phyloP scores from a whole-genome alignment of 1,140 invertebrate genomes.

The Microplitis mediator region DNA sequence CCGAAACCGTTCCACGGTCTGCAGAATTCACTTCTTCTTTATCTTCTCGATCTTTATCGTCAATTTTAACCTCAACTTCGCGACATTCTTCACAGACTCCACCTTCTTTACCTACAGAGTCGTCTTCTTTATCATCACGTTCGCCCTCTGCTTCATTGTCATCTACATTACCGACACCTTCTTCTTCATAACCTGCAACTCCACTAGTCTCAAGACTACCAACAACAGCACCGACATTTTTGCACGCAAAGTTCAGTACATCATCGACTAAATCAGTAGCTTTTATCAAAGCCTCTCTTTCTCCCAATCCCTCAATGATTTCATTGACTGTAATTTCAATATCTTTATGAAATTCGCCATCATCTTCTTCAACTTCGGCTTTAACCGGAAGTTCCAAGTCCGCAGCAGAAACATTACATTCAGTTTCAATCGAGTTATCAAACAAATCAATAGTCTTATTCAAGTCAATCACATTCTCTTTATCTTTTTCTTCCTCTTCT shows the following conservation, averaged over 20 bases:
- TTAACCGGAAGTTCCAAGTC: slow-evolving; percentile 41
- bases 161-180: slow-evolving; percentile 31
- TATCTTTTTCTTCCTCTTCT: not conserved
- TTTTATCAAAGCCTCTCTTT: slow-evolving; percentile 35
- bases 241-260: slow-evolving; percentile 32
- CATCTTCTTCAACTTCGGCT: slow-evolving; percentile 44
- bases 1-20: too few relatives aligned
- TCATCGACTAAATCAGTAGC: slow-evolving; percentile 46
- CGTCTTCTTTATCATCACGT: too few relatives aligned
- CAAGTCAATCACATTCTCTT: slow-evolving; percentile 12
- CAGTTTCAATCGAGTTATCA: slow-evolving; percentile 29
- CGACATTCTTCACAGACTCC: too few relatives aligned
- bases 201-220: slow-evolving; percentile 30
- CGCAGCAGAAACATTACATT: not conserved
- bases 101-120: too few relatives aligned
- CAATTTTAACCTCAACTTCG: too few relatives aligned
- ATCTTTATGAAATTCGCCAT: slow-evolving; percentile 44
- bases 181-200: not conserved
- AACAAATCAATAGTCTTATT: slow-evolving; percentile 36
- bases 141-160: slow-evolving; percentile 17
- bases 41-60: too few relatives aligned
- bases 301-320: slow-evolving; percentile 48
- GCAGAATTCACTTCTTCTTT: too few relatives aligned
- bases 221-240: slow-evolving; percentile 4
- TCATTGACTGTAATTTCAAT: slow-evolving; percentile 52